These are phyloP conservation scores for Epizoanthus stellaris DNA, from an alignment of 92 coral and sea anemone genomes.

Conservation along the genomic window DNA sequence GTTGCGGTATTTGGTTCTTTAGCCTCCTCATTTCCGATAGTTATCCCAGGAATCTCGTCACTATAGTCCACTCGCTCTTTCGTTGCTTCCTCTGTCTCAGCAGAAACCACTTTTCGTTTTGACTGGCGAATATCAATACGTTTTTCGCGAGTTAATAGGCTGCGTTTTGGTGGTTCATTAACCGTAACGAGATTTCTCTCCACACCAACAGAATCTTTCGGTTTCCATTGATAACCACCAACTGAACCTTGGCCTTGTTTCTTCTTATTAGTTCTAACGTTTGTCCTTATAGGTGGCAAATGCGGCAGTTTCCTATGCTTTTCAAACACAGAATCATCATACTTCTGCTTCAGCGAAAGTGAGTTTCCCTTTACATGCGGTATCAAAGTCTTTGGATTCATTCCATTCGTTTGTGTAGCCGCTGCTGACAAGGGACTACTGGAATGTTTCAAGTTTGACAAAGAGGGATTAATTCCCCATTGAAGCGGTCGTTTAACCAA, in stretches of 20 bases:
- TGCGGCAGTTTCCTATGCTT: background rate
- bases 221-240: slow-evolving; percentile 14
- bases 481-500: slow-evolving; percentile 74
- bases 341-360: slow-evolving; percentile 8
- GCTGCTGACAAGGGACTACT: background rate
- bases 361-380: slow-evolving; percentile 27
- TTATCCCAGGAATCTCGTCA: background rate
- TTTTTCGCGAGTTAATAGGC: background rate
- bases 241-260: background rate
- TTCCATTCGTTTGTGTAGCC: background rate
- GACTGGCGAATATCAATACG: slow-evolving; percentile 1
- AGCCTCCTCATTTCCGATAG: background rate
- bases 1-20: background rate
- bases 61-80: background rate
- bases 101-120: background rate
- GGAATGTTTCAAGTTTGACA: slow-evolving; percentile 12
- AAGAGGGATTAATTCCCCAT: slow-evolving; percentile 73
- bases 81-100: background rate
- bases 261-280: slow-evolving; percentile 3
- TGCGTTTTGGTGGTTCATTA: background rate
- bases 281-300: slow-evolving; percentile 25
- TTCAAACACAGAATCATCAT: background rate
- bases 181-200: background rate
- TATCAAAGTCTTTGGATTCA: background rate
- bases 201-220: background rate